phyloP scores from a whole-genome alignment of 1,140 invertebrate genomes.

The Globodera ellingtonae region DNA sequence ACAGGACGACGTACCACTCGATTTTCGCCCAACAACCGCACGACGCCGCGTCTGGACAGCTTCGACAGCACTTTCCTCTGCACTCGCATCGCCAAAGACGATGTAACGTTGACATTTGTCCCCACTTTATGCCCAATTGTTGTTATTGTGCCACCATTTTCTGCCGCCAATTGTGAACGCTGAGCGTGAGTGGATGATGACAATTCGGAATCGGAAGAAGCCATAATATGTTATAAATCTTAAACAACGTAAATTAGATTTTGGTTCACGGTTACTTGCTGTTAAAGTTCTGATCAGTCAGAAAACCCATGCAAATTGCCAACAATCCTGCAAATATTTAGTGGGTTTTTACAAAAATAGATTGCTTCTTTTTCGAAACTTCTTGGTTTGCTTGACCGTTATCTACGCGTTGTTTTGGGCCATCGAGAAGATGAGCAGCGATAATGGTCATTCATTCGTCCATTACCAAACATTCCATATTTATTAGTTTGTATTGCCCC shows the following conservation, averaged over 20 bases:
- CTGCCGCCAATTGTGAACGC: background rate
- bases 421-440: too few relatives aligned
- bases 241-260: too few relatives aligned
- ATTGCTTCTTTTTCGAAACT: too few relatives aligned
- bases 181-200: background rate
- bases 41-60: background rate
- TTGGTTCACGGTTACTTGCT: too few relatives aligned
- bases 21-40: background rate
- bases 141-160: background rate
- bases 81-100: background rate
- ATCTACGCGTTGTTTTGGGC: too few relatives aligned
- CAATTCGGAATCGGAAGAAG: background rate
- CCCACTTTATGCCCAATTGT: background rate
- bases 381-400: too few relatives aligned
- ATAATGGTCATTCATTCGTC: background rate
- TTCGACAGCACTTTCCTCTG: background rate
- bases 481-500: background rate
- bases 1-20: background rate
- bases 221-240: background rate
- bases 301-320: too few relatives aligned
- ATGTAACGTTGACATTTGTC: background rate
- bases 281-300: too few relatives aligned
- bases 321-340: too few relatives aligned
- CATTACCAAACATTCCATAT: background rate
- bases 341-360: too few relatives aligned